A percentile compares a stretch with the other conserved stretches of the same genome.
These are phyloP conservation scores for Pristionchus arcanus DNA, from an alignment of 2,888 invertebrate species.

Conservation along the genomic window DNA sequence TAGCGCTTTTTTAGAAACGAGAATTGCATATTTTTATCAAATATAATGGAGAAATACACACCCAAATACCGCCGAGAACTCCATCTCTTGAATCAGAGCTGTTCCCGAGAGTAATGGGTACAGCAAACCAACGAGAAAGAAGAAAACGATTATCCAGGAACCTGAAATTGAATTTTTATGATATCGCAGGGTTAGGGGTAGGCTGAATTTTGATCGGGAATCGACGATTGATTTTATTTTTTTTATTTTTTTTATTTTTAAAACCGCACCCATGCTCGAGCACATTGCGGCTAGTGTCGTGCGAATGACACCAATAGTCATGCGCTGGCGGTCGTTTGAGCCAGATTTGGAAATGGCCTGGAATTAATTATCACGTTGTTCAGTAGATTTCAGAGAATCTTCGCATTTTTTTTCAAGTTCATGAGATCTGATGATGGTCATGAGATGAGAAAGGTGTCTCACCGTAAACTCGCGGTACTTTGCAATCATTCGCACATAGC, in stretches of 20 bases:
- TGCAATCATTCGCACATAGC: not conserved
- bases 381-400: no score
- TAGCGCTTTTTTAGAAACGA: no score
- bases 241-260: no score
- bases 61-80: not conserved
- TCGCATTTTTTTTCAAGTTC: no score
- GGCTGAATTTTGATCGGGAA: no score
- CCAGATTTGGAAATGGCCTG: no score
- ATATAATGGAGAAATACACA: not conserved
- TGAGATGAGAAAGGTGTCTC: no score
- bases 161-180: not conserved
- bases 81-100: not conserved
- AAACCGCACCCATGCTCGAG: not conserved
- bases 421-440: no score
- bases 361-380: no score
- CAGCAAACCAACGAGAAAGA: not conserved
- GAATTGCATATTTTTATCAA: no score
- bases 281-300: conserved; percentile 21
- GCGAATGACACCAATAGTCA: not conserved
- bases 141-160: conserved; percentile 10
- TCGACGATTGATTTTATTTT: no score
- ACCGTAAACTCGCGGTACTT: conserved; percentile 32
- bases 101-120: not conserved
- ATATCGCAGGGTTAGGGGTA: not conserved
- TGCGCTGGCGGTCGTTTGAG: not conserved